Base-by-base conservation (phyloP, 2,888 invertebrate species). In the Malthinus seriepunctatus region DNA sequence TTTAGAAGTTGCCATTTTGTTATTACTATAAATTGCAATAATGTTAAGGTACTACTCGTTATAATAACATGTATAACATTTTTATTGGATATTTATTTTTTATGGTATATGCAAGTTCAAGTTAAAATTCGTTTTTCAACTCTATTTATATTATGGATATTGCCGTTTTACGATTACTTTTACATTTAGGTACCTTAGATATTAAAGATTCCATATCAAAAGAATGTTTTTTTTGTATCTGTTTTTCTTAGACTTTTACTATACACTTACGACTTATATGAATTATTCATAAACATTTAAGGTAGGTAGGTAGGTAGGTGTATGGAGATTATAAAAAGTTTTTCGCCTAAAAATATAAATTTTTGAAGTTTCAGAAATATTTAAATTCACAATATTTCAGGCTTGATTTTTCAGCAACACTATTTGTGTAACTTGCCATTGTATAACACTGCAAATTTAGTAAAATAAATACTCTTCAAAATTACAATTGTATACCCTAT, bases 301-400 rank as follows among this genome's bases (percentile, higher is more conserved):
- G 14, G 39, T 42, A 15, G 15, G 15, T 42, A 38, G 33, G 8
- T 38, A 38, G 11, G 4, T 12, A 38, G 38, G 14, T 38, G 14
- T 42, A 42, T 42, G 39, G 9, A 42, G 39, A 42, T 42, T 42
- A 42, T 23, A 42, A 42, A 42, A 42, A 42, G 39, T 42, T 42
- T 42, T 42, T 14, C 23, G 39, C 39, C 14, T 23, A 7, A 42
- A 23, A 23, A 42, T 12, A 42, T 42, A 42, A 42, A 42, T 14
- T 42, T n/a, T 42, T 42, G 23, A 42, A 42, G 11, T 42, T 42
- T 15, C 39, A 23, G 15, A 42, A 23, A 3, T 23, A 3, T 23
- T 23, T 23, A 3, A 23, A 5, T 3, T 23, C 5, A 23, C 23
- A 23, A 23, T 23, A 23, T 23, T 23, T 23, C n/a, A n/a, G n/a